Evolutionary conservation across 2,888 invertebrate genomes (phyloP), one percentile per base, ranked within the genome.

Genomic region (Nomada fucata): DNA sequence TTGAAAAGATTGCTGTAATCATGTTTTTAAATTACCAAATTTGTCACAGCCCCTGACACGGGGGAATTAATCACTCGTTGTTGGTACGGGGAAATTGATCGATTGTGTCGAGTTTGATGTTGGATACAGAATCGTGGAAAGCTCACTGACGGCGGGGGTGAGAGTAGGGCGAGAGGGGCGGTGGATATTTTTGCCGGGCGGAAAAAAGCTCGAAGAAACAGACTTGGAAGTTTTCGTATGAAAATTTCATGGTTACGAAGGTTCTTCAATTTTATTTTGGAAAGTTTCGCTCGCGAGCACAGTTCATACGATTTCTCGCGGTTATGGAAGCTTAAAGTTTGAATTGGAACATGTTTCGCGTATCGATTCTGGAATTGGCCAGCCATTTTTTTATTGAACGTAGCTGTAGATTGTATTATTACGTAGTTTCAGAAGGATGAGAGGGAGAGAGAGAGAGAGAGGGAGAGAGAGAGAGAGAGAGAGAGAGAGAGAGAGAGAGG

Each of bases 201-300:
- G 42, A 74, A 67, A 65, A 74, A 77, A 57, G 47, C 47, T 23
- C n/a, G 36, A 55, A 4, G 44, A 53, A 64, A 47, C 63, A 47
- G 5, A 15, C 26, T 26, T 2, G 47, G 36, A 60, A 76, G 53
- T 79, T 70, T 44, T 53, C 18, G 53, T 29, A 76, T 53, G 70
- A 65, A 76, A 65, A 76, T 76, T 50, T 70, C 44, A 50, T 57
- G 68, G 29, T 26, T 63, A 52, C 59, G 36, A 44, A 68, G 78
- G 52, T 59, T 69, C 26, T 64, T 68, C 67, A 52, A 57, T 77
- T 67, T 69, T 29, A 26, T 13, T 50, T 68, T 11, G 23, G 67
- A 78, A 63, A 57, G 44, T 36, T 64, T 36, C 23, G 20, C 53
- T 44, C 15, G 26, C 15, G 52, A 65, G 44, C 29, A 15, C n/a